Evolutionary conservation across 2,888 invertebrate genomes (phyloP).

Genomic region (Brachypterus glaber): DNA sequence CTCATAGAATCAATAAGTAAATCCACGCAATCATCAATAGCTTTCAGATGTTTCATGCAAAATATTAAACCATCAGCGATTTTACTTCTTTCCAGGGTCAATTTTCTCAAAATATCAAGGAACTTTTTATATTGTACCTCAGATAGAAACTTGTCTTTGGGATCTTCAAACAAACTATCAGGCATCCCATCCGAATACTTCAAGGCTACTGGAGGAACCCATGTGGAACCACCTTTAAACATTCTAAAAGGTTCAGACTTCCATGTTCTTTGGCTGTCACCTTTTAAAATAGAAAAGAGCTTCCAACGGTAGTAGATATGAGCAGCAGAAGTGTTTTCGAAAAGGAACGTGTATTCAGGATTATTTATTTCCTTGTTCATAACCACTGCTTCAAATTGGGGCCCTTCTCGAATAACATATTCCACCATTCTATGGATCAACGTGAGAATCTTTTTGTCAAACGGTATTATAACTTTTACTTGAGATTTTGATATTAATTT

Average conservation of each 20-base stretch:
- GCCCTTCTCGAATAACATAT: conserved; percentile 96
- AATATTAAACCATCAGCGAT: conserved; percentile 94
- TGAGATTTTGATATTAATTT: conserved; percentile 15
- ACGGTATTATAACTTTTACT: conserved; percentile 56
- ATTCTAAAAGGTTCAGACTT: conserved; percentile 81
- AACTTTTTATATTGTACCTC: conserved; percentile 77
- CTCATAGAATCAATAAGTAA: conserved; percentile 80
- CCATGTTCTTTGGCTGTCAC: conserved; percentile 85
- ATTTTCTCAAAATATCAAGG: conserved; percentile 73
- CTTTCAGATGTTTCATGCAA: conserved; percentile 92
- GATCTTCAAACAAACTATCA: conserved; percentile 66
- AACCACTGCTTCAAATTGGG: conserved; percentile 97
- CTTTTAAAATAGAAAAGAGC: conserved; percentile 88
- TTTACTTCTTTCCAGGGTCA: conserved; percentile 64
- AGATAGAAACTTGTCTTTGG: conserved; percentile 54
- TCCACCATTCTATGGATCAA: conserved; percentile 97
- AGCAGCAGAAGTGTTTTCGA: conserved; percentile 61
- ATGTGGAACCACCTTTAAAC: conserved; percentile 90
- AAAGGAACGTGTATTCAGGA: conserved; percentile 91
- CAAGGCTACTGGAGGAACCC: conserved; percentile 90
- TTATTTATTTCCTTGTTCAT: conserved; percentile 96
- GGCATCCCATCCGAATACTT: conserved; percentile 94
- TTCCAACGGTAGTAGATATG: conserved; percentile 81
- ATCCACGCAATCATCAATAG: conserved; percentile 84
- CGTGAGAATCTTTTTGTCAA: conserved; percentile 67